phyloP scores from a whole-genome alignment of 1,140 invertebrate genomes.

The Andrena cerasifolii region DNA sequence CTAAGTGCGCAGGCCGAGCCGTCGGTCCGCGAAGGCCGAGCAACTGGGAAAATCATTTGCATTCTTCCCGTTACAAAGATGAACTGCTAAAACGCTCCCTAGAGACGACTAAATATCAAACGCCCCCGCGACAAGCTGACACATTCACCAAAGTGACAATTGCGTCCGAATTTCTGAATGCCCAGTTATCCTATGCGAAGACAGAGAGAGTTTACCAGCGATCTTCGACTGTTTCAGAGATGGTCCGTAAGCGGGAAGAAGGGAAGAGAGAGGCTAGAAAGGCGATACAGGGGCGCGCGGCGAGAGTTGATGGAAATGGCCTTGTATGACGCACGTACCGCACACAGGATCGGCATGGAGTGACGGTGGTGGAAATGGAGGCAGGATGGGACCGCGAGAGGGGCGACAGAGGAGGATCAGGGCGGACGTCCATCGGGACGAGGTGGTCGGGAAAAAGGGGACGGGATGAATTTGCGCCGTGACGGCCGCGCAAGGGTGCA shows the following conservation, averaged over 20 bases:
- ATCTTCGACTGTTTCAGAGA: constrained; percentile 6
- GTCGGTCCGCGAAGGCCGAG: constrained; percentile 40
- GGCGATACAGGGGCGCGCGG: background rate
- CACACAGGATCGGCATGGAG: constrained; percentile 22
- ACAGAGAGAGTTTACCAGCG: background rate
- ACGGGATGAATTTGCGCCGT: constrained; percentile 70
- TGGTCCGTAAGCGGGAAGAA: background rate
- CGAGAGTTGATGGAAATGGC: constrained; percentile 8
- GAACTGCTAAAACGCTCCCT: background rate
- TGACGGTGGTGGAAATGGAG: constrained; percentile 43
- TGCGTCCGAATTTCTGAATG: background rate
- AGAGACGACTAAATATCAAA: background rate
- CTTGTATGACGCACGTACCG: constrained; percentile 20
- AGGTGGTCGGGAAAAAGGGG: constrained; percentile 29
- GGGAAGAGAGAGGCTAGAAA: background rate
- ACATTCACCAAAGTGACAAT: no score
- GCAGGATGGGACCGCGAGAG: constrained; percentile 40
- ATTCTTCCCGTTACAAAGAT: background rate
- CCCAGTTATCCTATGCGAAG: background rate
- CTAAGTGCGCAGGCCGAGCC: constrained; percentile 49
- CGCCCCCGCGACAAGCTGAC: no score
- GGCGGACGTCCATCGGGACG: constrained; percentile 48
- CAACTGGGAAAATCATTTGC: constrained; percentile 37
- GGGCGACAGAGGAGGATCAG: constrained; percentile 33
- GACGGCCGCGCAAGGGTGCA: constrained; percentile 68